phyloP scores from a whole-genome alignment of 2,797 vertebrate species.

The Malacoctenus gilli region DNA sequence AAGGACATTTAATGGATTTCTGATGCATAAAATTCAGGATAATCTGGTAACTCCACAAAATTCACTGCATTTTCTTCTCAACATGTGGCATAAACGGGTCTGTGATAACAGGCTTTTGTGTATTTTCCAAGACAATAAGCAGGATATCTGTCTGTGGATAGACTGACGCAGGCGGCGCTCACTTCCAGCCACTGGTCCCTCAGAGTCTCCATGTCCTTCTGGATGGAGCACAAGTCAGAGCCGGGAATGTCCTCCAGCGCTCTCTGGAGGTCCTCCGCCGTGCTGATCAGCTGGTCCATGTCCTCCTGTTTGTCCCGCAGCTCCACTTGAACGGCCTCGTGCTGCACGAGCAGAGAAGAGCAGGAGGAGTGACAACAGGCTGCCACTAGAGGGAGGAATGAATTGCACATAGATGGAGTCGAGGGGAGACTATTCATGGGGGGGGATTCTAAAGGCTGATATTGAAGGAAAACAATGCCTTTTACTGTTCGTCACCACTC shows the following conservation, averaged over 20 bases:
- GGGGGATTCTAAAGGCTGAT: background rate
- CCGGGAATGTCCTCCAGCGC: conserved; percentile 86
- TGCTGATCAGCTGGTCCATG: conserved; percentile 89
- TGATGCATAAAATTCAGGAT: conserved; percentile 1
- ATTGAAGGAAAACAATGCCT: background rate
- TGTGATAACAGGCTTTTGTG: too few relatives aligned
- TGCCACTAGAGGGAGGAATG: conserved; percentile 54
- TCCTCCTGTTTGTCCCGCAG: conserved; percentile 87
- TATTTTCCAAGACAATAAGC: too few relatives aligned
- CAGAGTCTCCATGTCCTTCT: conserved; percentile 84
- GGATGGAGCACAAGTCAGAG: conserved; percentile 76
- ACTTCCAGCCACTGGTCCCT: conserved; percentile 94
- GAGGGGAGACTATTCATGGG: background rate
- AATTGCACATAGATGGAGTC: background rate
- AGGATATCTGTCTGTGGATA: background rate
- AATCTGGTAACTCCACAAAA: conserved; percentile 7
- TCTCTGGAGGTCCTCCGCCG: conserved; percentile 86
- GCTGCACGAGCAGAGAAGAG: conserved; percentile 74
- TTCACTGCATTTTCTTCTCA: background rate
- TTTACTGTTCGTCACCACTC: background rate
- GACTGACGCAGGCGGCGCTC: background rate
- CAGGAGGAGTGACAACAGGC: conserved; percentile 24
- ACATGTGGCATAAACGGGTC: background rate
- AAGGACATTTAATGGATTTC: conserved; percentile 8
- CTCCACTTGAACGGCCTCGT: conserved; percentile 86